A percentile compares a stretch with the other conserved stretches of the same genome.
Evolutionary conservation across 2,888 invertebrate species (phyloP).

Genomic region (Cerastoderma edule): DNA sequence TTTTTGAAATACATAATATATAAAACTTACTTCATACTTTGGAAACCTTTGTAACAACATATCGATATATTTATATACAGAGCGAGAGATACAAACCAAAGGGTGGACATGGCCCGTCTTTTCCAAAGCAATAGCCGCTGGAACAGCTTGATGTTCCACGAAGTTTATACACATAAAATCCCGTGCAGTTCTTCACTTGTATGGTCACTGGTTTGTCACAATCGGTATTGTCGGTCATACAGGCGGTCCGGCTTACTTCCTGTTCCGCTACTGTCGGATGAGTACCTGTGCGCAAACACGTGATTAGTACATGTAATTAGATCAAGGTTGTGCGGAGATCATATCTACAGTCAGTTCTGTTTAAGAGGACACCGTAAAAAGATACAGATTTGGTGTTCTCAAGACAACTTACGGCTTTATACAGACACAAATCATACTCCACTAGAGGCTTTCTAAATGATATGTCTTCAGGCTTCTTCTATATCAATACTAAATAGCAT

Average conservation of each 20-base stretch:
- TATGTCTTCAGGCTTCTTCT: no score
- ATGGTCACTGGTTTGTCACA: background rate
- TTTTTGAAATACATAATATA: no score
- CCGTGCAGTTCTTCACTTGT: background rate
- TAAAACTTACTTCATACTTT: no score
- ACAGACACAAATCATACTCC: no score
- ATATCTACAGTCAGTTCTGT: background rate
- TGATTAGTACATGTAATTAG: background rate
- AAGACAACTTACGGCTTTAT: no score
- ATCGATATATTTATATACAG: no score
- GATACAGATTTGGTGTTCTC: no score
- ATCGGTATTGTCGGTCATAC: background rate
- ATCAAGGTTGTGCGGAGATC: background rate
- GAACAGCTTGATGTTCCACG: background rate
- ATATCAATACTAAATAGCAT: no score
- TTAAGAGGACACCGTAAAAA: no score
- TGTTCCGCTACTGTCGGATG: slow-evolving; percentile 1
- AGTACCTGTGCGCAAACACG: background rate
- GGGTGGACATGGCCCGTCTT: background rate
- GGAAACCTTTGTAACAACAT: no score
- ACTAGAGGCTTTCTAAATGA: no score
- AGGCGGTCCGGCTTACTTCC: slow-evolving; percentile 1
- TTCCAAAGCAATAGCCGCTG: slow-evolving; percentile 4
- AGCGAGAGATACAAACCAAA: no score
- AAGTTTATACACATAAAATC: slow-evolving; percentile 7